Evolutionary conservation across 1,140 invertebrate species (phyloP).

Genomic region (Lucilia sericata): DNA sequence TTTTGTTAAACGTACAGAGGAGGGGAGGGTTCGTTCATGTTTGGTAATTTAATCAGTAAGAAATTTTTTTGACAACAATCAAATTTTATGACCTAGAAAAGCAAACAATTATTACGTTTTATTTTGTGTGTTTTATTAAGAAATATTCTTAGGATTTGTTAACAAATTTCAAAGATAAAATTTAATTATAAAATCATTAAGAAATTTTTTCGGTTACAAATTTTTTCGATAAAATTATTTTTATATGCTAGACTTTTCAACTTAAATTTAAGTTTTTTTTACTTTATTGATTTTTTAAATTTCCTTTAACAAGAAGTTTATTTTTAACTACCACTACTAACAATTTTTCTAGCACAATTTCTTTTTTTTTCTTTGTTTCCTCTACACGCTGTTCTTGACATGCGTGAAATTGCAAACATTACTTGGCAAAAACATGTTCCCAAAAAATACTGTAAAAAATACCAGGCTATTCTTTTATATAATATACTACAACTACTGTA

Average conservation of each 20-base stretch:
- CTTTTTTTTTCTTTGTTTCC: not conserved
- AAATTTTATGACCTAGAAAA: conserved; percentile 27
- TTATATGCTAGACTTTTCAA: not conserved
- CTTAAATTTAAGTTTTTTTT: not conserved
- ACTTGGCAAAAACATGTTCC: not conserved
- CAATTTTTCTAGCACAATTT: not conserved
- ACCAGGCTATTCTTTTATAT: not conserved
- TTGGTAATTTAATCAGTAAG: not conserved
- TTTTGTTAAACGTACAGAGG: not conserved
- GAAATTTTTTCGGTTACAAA: not conserved
- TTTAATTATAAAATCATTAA: not conserved
- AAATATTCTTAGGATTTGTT: not conserved
- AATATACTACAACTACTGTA: not conserved
- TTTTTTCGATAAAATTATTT: too few species aligned
- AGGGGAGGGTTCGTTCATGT: not conserved
- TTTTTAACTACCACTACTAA: not conserved
- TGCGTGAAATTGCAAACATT: conserved; percentile 1
- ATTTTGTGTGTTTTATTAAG: not conserved
- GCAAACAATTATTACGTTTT: not conserved
- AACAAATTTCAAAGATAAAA: not conserved
- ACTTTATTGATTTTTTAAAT: not conserved
- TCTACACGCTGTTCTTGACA: not conserved
- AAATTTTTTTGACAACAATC: not conserved
- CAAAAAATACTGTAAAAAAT: not conserved
- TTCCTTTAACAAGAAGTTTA: not conserved